Evolutionary conservation across 1,140 invertebrate genomes (phyloP), one percentile per base, ranked within the genome.

Genomic region (Chlorops oryzae): DNA sequence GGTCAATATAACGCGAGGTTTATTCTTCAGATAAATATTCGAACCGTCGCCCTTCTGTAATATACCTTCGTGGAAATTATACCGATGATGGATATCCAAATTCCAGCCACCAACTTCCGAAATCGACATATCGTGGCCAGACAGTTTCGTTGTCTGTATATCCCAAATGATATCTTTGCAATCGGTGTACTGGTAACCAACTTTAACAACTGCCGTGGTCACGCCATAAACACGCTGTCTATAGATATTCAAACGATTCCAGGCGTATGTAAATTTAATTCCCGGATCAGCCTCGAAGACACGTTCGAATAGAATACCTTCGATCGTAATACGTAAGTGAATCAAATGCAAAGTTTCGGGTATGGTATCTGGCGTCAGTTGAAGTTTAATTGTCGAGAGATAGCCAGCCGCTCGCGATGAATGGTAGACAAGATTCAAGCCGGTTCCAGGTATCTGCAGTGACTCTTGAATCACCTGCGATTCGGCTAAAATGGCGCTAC

Each of bases 21-120:
- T 90, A 65, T 97, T 91, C 62, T 93, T 93, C 58, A 98, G 69
- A 67, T 96, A 97, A 51, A 96, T 92, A 63, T 95, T 97, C 0
- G 91, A 89, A 18, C 96, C 96, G 72, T 98, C 95, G 22, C 96
- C 96, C 70, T 96, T 96, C 73, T 98, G 94, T 2, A 98, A 77
- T 54, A 98, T 96, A 21, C 90, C 94, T 78, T 96, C 93, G 68
- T 96, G 92, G 80, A 96, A 95, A 68, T 98, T 97, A 72, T 97
- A 96, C 56, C 92, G 79, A 63, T 98, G 95, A 75, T 98, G 95
- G 57, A 97, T 93, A 65, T 97, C 92, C 45, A 98, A 73, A 73
- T 96, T 96, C 95, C 95, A 98, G 6, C 91, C 92, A 2, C 93
- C 93, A 18, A 97, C 86, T 69, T 95, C 91, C 0, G 92, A 94